Conservation (phyloP, 2,888 invertebrate species). For the Carterocephalus palaemon region DNA sequence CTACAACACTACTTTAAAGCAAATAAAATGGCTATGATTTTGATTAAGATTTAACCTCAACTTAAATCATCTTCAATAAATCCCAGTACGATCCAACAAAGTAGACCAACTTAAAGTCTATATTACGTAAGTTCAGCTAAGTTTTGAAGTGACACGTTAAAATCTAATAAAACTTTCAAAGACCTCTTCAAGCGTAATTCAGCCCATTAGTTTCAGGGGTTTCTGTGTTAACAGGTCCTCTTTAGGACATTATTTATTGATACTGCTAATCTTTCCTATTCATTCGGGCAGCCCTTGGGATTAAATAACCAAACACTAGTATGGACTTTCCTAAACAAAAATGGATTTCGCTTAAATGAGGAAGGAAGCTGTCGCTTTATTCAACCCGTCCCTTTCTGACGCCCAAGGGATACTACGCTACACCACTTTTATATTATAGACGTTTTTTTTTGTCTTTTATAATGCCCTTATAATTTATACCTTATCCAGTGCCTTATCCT, state of each 20-base stretch:
- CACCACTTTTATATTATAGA: too few species aligned
- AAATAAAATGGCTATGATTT: too few species aligned
- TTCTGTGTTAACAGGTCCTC: slow-evolving; percentile 1
- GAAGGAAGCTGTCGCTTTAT: slow-evolving; percentile 18
- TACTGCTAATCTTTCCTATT: slow-evolving; percentile 8
- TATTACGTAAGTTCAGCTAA: background rate
- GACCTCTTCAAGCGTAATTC: slow-evolving; percentile 5
- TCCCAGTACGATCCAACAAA: too few species aligned
- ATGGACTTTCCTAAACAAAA: slow-evolving; percentile 9
- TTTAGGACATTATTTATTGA: slow-evolving; percentile 6
- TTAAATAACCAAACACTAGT: slow-evolving; percentile 11
- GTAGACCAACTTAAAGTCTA: slow-evolving; percentile 1
- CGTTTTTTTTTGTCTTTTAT: too few species aligned
- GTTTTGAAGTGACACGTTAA: slow-evolving; percentile 1
- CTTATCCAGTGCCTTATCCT: too few species aligned
- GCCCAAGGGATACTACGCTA: slow-evolving; percentile 10
- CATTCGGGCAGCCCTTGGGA: slow-evolving; percentile 6
- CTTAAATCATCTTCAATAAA: too few species aligned
- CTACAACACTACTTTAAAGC: too few species aligned
- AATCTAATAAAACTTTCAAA: slow-evolving; percentile 17
- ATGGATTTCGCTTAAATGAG: slow-evolving; percentile 17
- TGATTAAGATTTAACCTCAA: too few species aligned
- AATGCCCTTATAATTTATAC: too few species aligned
- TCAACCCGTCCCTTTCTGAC: slow-evolving; percentile 18
- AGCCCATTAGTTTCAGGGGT: slow-evolving; percentile 13